Evolutionary conservation across 2,888 invertebrate species (phyloP).

Genomic region (Orchesellides sinensis): DNA sequence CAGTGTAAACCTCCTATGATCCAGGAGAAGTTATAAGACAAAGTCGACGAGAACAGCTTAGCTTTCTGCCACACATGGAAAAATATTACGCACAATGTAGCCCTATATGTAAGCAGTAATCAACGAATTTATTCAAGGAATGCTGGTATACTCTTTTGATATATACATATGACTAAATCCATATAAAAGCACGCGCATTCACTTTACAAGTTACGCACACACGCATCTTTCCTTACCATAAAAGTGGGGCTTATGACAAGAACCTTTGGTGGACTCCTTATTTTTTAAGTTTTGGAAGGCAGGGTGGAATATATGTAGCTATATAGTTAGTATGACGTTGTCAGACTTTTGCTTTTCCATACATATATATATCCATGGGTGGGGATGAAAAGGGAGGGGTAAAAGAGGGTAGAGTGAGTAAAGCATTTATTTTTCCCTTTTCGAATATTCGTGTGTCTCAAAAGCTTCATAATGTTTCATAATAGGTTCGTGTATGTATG

Average conservation of each 20-base stretch:
- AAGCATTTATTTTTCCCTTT: constrained; percentile 23
- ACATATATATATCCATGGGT: not conserved
- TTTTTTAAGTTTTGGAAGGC: not conserved
- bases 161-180: too few species aligned
- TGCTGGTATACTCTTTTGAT: too few species aligned
- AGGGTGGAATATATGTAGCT: constrained; percentile 19
- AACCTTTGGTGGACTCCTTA: too few species aligned
- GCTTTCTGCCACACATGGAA: not conserved
- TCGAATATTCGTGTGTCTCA: too few species aligned
- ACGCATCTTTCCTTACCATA: too few species aligned
- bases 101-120: too few species aligned
- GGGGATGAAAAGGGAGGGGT: not conserved
- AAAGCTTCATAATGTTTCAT: too few species aligned
- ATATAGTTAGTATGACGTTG: not conserved
- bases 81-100: constrained; percentile 11
- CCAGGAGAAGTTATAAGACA: too few species aligned
- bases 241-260: too few species aligned
- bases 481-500: too few species aligned
- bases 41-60: not conserved
- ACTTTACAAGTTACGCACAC: too few species aligned
- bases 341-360: constrained; percentile 19
- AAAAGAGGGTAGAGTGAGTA: constrained; percentile 37
- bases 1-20: not conserved
- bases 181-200: constrained; percentile 6
- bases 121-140: not conserved